A percentile compares a stretch with the other conserved stretches of the same genome.
These are phyloP conservation scores for Phaenicophaeus curvirostris DNA, from an alignment of 2,797 vertebrate species.

Conservation along the genomic window DNA sequence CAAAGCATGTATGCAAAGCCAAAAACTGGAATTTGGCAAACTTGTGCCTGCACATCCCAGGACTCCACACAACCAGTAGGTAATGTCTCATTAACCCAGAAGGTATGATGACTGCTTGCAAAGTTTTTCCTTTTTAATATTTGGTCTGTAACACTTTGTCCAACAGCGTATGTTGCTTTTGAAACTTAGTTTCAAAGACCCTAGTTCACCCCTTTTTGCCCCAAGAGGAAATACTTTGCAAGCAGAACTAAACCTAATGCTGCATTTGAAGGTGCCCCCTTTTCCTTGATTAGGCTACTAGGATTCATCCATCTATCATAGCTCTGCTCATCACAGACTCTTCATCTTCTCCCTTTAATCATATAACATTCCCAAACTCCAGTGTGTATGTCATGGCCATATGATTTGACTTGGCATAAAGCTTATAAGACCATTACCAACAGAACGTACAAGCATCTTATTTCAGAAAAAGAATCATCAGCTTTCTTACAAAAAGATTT, in stretches of 20 bases:
- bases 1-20: neutral
- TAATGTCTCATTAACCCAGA: neutral
- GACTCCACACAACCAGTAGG: neutral
- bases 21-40: neutral
- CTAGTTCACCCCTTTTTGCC: neutral
- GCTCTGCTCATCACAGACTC: neutral
- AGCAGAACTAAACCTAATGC: neutral
- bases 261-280: neutral
- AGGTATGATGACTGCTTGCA: neutral
- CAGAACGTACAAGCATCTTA: neutral
- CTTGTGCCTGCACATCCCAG: neutral
- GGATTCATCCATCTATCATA: neutral
- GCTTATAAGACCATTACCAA: neutral
- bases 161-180: neutral
- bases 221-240: neutral
- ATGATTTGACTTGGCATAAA: neutral
- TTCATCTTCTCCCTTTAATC: neutral
- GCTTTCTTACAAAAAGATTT: neutral
- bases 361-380: neutral
- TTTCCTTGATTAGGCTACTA: neutral
- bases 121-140: neutral
- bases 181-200: neutral
- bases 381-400: fast-evolving
- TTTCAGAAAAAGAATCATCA: neutral
- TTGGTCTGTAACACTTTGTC: neutral